Base-by-base conservation (phyloP, 2,797 vertebrate species). In the Anniella stebbinsi region DNA sequence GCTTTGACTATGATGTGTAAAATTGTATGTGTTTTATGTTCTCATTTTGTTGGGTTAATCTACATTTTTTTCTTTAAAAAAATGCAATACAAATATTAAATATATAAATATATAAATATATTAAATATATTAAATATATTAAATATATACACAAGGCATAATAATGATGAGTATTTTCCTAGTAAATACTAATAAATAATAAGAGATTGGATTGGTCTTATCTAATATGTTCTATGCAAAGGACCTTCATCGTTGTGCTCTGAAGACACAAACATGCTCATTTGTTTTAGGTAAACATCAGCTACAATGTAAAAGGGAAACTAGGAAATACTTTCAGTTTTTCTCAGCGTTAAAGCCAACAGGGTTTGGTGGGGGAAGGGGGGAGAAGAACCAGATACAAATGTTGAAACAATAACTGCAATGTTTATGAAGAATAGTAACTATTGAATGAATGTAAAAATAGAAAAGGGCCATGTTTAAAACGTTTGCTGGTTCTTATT, bases 361-460 rank as follows among this genome's bases (percentile, higher is more conserved):
- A 91, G 25, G 18, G 25, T 10, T 57, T 92, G 10, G 10, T 1
- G 10, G 51, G 51, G 51, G 48, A 85, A 91, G 87, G 18, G 0
- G 38, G 63, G 57, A 91, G 93, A 90, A 85, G 36, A 80, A 92
- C 81, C 25, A 76, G 41, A 82, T 87, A 69, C 92, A 93, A 88
- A 94, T 33, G 9, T 88, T 93, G 75, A 94, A 95, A 93, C 33
- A 94, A 94, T 93, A 95, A 80, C 86, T 91, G 87, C 91, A 88
- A 96, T 94, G 80, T 96, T 96, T 96, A 92, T 92, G 83, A 94
- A 95, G 89, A 95, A 94, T 17, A 93, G 54, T 87, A 95, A 94
- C 86, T 90, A 90, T 91, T 95, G 93, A 97, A 97, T 96, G 94
- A 94, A 94, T 87, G 89, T 95, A 96, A 97, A 97, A 97, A 96